These are phyloP conservation scores for Cyaniris semiargus DNA, from an alignment of 2,888 invertebrate species.

Conservation along the genomic window DNA sequence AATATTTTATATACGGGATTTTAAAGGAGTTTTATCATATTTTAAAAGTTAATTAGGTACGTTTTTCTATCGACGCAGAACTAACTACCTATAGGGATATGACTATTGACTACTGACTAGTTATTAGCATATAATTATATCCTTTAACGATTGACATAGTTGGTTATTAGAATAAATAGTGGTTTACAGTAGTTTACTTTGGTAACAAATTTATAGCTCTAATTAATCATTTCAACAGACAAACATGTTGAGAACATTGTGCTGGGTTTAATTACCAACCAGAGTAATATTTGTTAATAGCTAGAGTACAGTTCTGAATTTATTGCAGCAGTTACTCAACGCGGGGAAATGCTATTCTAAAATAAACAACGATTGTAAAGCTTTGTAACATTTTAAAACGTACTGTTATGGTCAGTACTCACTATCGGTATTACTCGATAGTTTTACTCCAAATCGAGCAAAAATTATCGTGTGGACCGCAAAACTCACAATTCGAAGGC, in stretches of 20 bases:
- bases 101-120: not conserved
- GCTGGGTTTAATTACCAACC: not conserved
- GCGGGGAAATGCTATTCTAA: not conserved
- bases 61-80: no score
- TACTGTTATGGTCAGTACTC: no score
- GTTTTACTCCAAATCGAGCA: no score
- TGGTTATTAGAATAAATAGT: not conserved
- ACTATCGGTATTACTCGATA: no score
- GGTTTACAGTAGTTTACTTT: no score
- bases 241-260: not conserved
- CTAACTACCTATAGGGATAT: not conserved
- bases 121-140: not conserved
- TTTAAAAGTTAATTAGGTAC: no score
- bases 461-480: no score
- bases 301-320: not conserved
- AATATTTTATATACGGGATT: no score
- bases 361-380: not conserved
- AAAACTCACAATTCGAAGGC: no score
- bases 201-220: not conserved
- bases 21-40: no score
- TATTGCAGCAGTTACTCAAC: not conserved
- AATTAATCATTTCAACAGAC: not conserved
- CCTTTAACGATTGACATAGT: no score
- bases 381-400: not conserved
- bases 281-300: not conserved